Conservation (phyloP, 2,113 vertebrate species). For the Xenotilapia flavipinnis region DNA sequence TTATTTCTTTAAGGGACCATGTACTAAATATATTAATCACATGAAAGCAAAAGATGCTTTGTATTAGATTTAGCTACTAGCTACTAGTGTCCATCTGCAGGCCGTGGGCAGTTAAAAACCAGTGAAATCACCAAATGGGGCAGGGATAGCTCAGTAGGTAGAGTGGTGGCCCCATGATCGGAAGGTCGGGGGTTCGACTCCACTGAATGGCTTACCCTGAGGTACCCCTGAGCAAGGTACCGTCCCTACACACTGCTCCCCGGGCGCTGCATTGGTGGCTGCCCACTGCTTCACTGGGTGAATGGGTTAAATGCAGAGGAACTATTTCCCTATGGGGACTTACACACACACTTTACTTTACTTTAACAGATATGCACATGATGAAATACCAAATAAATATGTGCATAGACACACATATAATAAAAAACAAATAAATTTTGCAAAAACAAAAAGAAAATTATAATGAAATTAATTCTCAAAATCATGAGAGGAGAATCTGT, state of each 20-base stretch:
- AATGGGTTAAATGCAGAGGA: too few relatives aligned
- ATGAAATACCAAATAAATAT: neutral
- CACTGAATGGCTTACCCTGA: too few relatives aligned
- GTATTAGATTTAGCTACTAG: neutral
- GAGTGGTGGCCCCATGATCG: too few relatives aligned
- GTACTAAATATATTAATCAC: neutral
- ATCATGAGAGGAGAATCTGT: neutral
- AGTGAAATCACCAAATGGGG: neutral
- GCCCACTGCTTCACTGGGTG: too few relatives aligned
- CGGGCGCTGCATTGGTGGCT: too few relatives aligned
- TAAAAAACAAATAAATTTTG: neutral
- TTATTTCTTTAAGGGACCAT: neutral
- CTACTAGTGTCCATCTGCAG: neutral
- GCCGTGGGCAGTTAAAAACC: neutral
- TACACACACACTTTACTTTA: too few relatives aligned
- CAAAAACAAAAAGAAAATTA: neutral
- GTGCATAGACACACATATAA: neutral
- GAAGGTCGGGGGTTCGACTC: too few relatives aligned
- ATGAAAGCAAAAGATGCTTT: neutral
- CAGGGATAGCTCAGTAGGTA: too few relatives aligned
- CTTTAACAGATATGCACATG: neutral
- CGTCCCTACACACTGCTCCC: too few relatives aligned
- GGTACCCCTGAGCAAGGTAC: too few relatives aligned
- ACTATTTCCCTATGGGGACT: too few relatives aligned
- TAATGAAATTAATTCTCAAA: neutral